Evolutionary conservation across 2,888 invertebrate genomes (phyloP).

Genomic region (Cremastinae sp.): DNA sequence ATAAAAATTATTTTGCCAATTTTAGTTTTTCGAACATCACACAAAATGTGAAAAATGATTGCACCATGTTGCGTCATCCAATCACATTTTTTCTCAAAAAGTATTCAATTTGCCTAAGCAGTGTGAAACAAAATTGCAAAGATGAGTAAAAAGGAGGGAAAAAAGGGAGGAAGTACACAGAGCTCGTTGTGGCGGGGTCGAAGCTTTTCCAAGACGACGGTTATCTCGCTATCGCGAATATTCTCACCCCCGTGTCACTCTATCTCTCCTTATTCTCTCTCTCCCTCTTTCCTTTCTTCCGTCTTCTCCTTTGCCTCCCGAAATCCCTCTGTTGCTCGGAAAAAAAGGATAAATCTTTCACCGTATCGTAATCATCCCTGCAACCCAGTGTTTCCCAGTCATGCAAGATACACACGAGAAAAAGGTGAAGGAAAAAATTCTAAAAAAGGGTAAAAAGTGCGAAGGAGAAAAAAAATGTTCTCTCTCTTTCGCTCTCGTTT

Average conservation of each 20-base stretch:
- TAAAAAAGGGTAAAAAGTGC: neutral
- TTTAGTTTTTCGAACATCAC: no score
- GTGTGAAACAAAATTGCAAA: neutral
- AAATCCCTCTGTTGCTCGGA: slow-evolving; percentile 1
- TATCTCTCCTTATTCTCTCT: slow-evolving; percentile 21
- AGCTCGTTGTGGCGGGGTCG: neutral
- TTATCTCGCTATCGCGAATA: slow-evolving; percentile 57
- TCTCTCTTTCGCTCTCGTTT: slow-evolving; percentile 36
- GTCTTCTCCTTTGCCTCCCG: neutral
- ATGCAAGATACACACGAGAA: slow-evolving; percentile 72
- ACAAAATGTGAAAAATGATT: no score
- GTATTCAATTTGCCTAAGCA: neutral
- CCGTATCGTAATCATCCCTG: slow-evolving; percentile 46
- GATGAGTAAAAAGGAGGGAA: neutral
- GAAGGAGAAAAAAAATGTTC: neutral
- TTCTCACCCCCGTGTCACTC: slow-evolving; percentile 19
- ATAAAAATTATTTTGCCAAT: no score
- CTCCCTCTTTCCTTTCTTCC: slow-evolving; percentile 9
- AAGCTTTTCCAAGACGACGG: slow-evolving; percentile 41
- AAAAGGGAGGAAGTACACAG: slow-evolving; percentile 1
- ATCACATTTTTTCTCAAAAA: neutral
- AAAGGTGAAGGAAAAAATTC: neutral
- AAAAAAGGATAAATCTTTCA: slow-evolving; percentile 2
- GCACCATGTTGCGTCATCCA: no score
- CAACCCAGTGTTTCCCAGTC: slow-evolving; percentile 67